Evolutionary conservation across 2,797 vertebrate genomes (phyloP), one percentile per base, ranked within the genome.

Genomic region (Pterois miles): DNA sequence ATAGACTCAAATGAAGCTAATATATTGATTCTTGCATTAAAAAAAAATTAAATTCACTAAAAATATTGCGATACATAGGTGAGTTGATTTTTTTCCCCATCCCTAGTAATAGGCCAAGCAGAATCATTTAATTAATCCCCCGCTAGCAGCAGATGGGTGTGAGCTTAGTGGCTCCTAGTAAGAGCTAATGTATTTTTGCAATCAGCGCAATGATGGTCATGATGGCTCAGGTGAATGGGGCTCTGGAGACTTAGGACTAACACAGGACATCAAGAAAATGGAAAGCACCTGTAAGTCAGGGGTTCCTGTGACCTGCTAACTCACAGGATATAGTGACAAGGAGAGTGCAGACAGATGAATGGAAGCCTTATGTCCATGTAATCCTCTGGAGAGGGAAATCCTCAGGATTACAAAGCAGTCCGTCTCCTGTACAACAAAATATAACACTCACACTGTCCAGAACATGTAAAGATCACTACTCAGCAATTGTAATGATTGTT

Each of bases 91-190:
- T 46, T 46, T 46, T 46, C 2, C 43, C 16, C 43, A 46, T 18
- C 43, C 43, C 8, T 46, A 46, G 83, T 90, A 90, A 89, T 63
- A 80, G 67, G 46, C 27, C 70, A 25, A 50, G 63, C 76, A 78
- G 87, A 81, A 88, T 75, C 67, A 67, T 91, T 93, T 87, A 92
- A 93, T 93, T 83, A 92, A 88, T 91, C 86, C 86, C 72, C 66
- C 58, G 68, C 79, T 74, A 58, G 86, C 70, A 86, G 81, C 90
- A 93, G 89, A 92, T 91, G 90, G 88, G 34, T 31, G 43, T 62
- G 46, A 76, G 90, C 85, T 93, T 92, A 88, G 83, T 46, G 63
- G 76, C 71, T 81, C 58, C 84, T 78, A 81, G 87, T 85, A 86
- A 90, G 84, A 82, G 82, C 86, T 86, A 78, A 87, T 91, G 88